A percentile compares a stretch with the other conserved stretches of the same genome.
phyloP scores from a whole-genome alignment of 1,140 invertebrate genomes.

The Tetramorium simillimum region DNA sequence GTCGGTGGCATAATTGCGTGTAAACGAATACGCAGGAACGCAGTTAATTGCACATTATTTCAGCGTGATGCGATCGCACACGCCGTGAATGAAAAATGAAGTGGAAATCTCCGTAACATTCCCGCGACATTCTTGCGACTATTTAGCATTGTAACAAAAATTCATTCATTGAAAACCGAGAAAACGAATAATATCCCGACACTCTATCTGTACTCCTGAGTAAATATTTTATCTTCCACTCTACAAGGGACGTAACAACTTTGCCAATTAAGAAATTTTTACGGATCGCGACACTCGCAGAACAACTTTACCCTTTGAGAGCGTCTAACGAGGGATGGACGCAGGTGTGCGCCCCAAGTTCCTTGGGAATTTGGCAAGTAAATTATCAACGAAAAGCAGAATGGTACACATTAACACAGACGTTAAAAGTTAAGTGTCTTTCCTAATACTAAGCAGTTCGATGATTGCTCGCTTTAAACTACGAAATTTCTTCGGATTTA shows the following conservation, averaged over 20 bases:
- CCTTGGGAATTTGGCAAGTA: not conserved
- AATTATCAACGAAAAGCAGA: not conserved
- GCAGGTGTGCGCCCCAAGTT: not conserved
- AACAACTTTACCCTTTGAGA: slow-evolving; percentile 18
- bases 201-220: not conserved
- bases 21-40: slow-evolving; percentile 43
- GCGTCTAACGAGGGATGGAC: not conserved
- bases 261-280: slow-evolving; percentile 8
- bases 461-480: slow-evolving; percentile 7
- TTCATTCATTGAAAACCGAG: slow-evolving; percentile 1
- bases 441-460: not conserved
- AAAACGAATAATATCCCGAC: not conserved
- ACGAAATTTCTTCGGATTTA: not conserved
- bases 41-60: slow-evolving; percentile 53
- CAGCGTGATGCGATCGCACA: not conserved
- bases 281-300: not conserved
- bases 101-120: not conserved
- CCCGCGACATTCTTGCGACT: not conserved
- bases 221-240: not conserved
- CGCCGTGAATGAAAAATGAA: not conserved
- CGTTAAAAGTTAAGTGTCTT: slow-evolving; percentile 7
- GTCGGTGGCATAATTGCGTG: slow-evolving; percentile 36
- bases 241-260: not conserved
- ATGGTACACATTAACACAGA: not conserved
- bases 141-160: not conserved